phyloP scores from a whole-genome alignment of 1,140 invertebrate genomes.

The Drosophila nannoptera region DNA sequence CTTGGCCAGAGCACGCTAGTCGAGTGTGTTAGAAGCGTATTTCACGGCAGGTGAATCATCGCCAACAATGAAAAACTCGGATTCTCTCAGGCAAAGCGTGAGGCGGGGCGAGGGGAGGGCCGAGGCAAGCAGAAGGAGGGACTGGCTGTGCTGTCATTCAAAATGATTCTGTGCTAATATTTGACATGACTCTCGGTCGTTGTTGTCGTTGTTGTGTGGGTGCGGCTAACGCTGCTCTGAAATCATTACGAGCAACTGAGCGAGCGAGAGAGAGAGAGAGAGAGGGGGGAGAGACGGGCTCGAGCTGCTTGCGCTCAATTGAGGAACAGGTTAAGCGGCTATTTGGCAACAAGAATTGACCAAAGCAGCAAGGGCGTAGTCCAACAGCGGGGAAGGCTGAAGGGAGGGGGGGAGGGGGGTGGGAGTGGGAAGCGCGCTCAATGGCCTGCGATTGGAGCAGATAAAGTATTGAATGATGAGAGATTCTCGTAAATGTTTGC shows the following conservation, averaged over 20 bases:
- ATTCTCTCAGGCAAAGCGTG: not conserved
- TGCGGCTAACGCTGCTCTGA: slow-evolving; percentile 22
- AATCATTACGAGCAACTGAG: slow-evolving; percentile 24
- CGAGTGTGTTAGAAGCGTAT: slow-evolving; percentile 23
- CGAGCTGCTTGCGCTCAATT: not conserved
- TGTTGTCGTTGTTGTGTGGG: slow-evolving; percentile 17
- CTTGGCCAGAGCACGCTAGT: slow-evolving; percentile 26
- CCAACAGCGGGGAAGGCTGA: too few relatives aligned
- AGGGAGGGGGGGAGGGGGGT: not conserved
- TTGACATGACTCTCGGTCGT: slow-evolving; percentile 11
- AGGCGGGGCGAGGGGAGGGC: not conserved
- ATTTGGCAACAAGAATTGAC: slow-evolving; percentile 42
- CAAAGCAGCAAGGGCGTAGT: slow-evolving; percentile 2
- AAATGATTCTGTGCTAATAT: slow-evolving; percentile 47
- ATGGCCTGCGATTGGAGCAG: too few relatives aligned
- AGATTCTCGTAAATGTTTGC: too few relatives aligned
- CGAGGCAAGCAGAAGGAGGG: not conserved
- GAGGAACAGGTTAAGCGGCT: slow-evolving; percentile 41
- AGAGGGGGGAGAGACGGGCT: slow-evolving; percentile 1
- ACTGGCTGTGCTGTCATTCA: slow-evolving; percentile 26
- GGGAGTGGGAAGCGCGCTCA: too few relatives aligned
- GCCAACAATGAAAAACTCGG: slow-evolving; percentile 16
- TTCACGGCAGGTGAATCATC: slow-evolving; percentile 43
- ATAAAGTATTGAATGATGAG: too few relatives aligned
- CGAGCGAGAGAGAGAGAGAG: slow-evolving; percentile 2